Evolutionary conservation across 2,113 vertebrate species (phyloP), one percentile per base, ranked within the genome.

Genomic region (Apteryx mantelli): DNA sequence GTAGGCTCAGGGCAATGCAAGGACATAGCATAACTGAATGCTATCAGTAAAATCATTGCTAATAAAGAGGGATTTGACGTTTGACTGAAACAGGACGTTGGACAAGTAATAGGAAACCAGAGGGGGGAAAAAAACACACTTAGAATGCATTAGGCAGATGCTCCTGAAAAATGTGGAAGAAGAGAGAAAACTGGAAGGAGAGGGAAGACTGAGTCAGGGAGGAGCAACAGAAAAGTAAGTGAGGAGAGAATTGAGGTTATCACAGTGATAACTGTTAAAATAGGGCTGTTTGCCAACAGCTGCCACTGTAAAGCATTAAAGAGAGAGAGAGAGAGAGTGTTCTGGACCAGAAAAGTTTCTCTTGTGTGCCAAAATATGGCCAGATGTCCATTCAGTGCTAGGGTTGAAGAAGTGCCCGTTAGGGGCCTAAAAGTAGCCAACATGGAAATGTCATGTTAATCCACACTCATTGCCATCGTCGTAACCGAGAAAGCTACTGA

Each of bases 341-440:
- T 46, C 25, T 58, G 78, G 17, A 18, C 9, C 11, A 24, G 36
- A 42, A 70, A 7, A 13, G 46, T 3, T 79, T 15, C 20, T 66
- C 42, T 38, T 20, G 0, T 3, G 4, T 15, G 11, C 12, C 26
- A 55, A 30, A 36, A 0, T 9, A 7, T 9, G 7, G 16, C 52
- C n/a, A 40, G n/a, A 7, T 46, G 20, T 28, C 38, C 36, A 5
- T 7, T 61, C 14, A 7, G 2, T 52, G 20, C 44, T 14, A 42
- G 20, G 38, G 17, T 60, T 61, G 46, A 53, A 68, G 30, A 65
- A 24, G 10, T 25, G 34, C 6, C 50, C 25, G 12, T 46, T 4
- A 24, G 42, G 2, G 14, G 3, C 11, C 16, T 48, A 8, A 46
- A 75, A 63, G 38, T 6, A 55, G 30, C 20, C 58, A 61, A 7